Evolutionary conservation across 2,888 invertebrate species (phyloP).

Genomic region (Euspilapteryx auroguttella): DNA sequence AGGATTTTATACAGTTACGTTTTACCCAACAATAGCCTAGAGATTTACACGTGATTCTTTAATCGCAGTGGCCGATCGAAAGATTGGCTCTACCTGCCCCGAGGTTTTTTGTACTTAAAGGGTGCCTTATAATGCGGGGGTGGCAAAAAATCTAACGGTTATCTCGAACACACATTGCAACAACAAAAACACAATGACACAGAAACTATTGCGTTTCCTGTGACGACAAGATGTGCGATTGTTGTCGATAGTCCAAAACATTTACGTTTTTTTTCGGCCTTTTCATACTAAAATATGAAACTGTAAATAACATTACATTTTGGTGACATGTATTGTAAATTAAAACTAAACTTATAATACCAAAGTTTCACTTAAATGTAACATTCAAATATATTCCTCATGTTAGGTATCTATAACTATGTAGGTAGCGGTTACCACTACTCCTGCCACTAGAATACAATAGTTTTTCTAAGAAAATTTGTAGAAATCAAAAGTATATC

Average conservation of each 20-base stretch:
- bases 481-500: no score
- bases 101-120: conserved; percentile 37
- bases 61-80: conserved; percentile 38
- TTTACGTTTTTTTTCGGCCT: background rate
- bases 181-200: conserved; percentile 45
- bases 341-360: no score
- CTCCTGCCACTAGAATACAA: no score
- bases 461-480: no score
- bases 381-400: no score
- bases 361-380: no score
- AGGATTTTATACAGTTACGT: conserved; percentile 6
- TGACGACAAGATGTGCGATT: conserved; percentile 23
- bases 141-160: conserved; percentile 46
- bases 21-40: no score
- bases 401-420: no score
- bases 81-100: conserved; percentile 52
- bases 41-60: conserved; percentile 29
- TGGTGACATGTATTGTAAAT: no score
- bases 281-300: no score
- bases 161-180: conserved; percentile 44
- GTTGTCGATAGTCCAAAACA: conserved; percentile 9
- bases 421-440: no score
- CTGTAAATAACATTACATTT: no score
- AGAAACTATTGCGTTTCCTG: conserved; percentile 44
- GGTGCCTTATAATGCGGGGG: conserved; percentile 36